Conservation (phyloP, 1,140 invertebrate genomes). For the Temnothorax longispinosus region DNA sequence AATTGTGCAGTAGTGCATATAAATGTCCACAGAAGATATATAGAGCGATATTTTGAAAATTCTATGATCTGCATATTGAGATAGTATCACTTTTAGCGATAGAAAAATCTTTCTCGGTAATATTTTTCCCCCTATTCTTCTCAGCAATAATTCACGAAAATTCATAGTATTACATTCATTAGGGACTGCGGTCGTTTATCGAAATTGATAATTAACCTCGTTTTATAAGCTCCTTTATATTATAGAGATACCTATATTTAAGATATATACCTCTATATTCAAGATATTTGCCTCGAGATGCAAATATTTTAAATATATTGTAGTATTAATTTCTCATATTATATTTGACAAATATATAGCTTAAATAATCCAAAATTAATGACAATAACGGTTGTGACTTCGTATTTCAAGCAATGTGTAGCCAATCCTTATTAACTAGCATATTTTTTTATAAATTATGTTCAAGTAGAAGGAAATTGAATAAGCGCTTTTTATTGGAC, state of each 20-base stretch:
- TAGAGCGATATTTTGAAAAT: not conserved
- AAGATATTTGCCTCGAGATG: not conserved
- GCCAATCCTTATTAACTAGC: not conserved
- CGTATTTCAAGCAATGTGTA: not conserved
- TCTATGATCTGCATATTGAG: not conserved
- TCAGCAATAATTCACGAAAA: not conserved
- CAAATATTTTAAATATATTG: not conserved
- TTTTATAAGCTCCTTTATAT: not conserved
- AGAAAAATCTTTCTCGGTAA: not conserved
- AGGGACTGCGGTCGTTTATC: not conserved
- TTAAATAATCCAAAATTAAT: not conserved
- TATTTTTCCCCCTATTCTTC: not conserved
- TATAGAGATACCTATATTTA: no score
- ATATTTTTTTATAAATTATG: not conserved
- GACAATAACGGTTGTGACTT: not conserved
- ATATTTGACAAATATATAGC: not conserved
- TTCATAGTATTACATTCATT: not conserved
- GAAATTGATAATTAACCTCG: constrained; percentile 7
- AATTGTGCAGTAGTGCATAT: not conserved
- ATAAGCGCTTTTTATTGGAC: not conserved
- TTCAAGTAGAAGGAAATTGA: not conserved
- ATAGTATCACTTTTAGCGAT: not conserved
- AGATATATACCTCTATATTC: no score
- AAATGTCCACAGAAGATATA: not conserved
- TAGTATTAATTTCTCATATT: not conserved